Base-by-base conservation (phyloP, 2,113 vertebrate species). In the Crotalus viridis region DNA sequence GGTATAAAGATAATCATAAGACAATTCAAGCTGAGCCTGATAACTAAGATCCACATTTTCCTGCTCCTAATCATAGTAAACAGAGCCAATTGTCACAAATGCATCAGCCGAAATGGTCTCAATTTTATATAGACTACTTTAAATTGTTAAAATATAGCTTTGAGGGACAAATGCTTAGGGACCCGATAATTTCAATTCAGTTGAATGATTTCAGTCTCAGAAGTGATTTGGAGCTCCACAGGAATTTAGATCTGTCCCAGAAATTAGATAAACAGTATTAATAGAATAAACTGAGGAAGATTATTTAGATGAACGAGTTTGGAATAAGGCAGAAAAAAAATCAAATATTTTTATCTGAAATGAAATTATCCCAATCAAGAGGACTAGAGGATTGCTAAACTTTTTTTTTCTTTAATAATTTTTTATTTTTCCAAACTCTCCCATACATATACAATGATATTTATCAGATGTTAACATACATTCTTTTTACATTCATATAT, bases 51-150 rank as follows among this genome's bases (percentile, higher is more conserved):
- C 87, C 87, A 95, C 91, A 91, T 95, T 95, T 95, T 28, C 91
- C 87, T 91, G 94, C 95, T 95, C 95, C 94, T 96, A 92, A 93
- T 90, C 94, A 91, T 94, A 94, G 95, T 85, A 94, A 93, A 52
- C 88, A 90, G 59, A 94, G 94, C 87, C 90, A 93, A 46, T 33
- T 85, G 12, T 55, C 88, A 93, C 43, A 52, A 93, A 85, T 22
- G 33, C 7, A 28, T 39, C 4, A 90, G 10, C 3, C 10, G 74
- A 93, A 90, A 90, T 19, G 10, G 57, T 85, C 28, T 85, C 26
- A 51, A 5, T 86, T 93, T 22, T 33, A 61, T 85, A 21, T 26
- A 85, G 54, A 51, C 64, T 59, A 89, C 33, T 61, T 59, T 51
- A 89, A 93, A 61, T 89, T 46, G 15, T 92, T 85, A 59, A 28